A percentile compares a stretch with the other conserved stretches of the same genome.
Evolutionary conservation across 37 sponge, comb jelly and placozoan genomes (phyloP).

Genomic region (Lycopodina hypogea): DNA sequence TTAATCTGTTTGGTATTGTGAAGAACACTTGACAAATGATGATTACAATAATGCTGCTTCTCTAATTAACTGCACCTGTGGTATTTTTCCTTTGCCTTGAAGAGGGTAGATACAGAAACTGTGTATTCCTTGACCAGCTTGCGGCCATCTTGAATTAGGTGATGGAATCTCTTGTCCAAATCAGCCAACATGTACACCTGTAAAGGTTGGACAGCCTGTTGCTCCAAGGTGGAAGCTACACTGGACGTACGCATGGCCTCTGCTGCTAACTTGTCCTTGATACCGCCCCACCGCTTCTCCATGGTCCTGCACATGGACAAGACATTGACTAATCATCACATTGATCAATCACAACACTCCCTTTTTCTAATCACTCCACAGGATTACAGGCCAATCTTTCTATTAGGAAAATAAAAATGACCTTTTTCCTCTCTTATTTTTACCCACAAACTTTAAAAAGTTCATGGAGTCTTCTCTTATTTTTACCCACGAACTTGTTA

Average conservation of each 20-base stretch:
- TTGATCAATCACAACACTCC: background rate
- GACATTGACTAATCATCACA: background rate
- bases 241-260: conserved; percentile 37
- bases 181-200: conserved; percentile 36
- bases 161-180: conserved; percentile 48
- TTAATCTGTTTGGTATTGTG: no score
- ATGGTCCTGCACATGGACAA: conserved; percentile 2
- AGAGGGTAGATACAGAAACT: background rate
- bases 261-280: conserved; percentile 24
- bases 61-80: conserved; percentile 1
- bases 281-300: conserved; percentile 10
- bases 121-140: conserved; percentile 27
- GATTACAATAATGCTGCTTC: background rate
- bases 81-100: conserved; percentile 39
- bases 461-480: no score
- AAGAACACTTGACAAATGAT: background rate
- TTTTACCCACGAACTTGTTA: no score
- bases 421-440: no score
- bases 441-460: no score
- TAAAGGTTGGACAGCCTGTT: conserved; percentile 48
- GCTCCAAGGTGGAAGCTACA: conserved; percentile 34
- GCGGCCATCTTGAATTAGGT: conserved; percentile 12
- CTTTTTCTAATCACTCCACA: no score
- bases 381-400: no score
- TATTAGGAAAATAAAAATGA: no score